A percentile compares a stretch with the other conserved stretches of the same genome.
These are phyloP conservation scores for Heliconius congener DNA, from an alignment of 1,140 invertebrate genomes.

Conservation along the genomic window DNA sequence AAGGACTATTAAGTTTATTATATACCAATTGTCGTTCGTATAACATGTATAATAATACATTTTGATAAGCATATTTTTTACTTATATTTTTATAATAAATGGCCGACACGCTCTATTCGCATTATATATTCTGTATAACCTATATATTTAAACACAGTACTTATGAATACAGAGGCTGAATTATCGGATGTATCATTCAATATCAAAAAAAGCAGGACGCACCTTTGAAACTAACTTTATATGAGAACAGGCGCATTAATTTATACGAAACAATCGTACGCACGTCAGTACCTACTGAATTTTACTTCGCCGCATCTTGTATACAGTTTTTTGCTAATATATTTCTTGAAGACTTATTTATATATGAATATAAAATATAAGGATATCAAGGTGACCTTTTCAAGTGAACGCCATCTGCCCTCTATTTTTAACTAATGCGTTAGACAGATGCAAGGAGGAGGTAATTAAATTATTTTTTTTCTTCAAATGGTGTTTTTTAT, in stretches of 20 bases:
- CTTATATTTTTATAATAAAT: too few relatives aligned
- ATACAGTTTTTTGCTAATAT: not conserved
- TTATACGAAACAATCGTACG: constrained; percentile 1
- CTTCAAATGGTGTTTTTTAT: not conserved
- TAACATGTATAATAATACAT: too few relatives aligned
- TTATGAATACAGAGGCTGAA: not conserved
- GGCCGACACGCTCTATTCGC: too few relatives aligned
- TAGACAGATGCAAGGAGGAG: constrained; percentile 23
- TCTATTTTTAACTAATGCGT: constrained; percentile 41
- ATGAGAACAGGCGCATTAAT: constrained; percentile 10
- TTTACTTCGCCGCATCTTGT: not conserved
- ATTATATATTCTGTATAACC: not conserved
- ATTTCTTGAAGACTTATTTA: constrained; percentile 16
- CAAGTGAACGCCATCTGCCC: constrained; percentile 31
- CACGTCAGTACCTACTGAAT: not conserved
- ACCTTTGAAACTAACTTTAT: constrained; percentile 11
- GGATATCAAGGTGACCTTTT: constrained; percentile 29
- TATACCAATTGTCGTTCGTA: too few relatives aligned
- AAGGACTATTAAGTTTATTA: too few relatives aligned
- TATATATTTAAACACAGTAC: not conserved
- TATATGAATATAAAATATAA: constrained; percentile 31
- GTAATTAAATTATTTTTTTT: not conserved
- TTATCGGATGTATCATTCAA: not conserved
- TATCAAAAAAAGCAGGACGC: not conserved
- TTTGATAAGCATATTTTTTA: too few relatives aligned